A percentile compares a stretch with the other conserved stretches of the same genome.
phyloP scores from a whole-genome alignment of 2,797 vertebrate genomes.

The Chanos chanos region DNA sequence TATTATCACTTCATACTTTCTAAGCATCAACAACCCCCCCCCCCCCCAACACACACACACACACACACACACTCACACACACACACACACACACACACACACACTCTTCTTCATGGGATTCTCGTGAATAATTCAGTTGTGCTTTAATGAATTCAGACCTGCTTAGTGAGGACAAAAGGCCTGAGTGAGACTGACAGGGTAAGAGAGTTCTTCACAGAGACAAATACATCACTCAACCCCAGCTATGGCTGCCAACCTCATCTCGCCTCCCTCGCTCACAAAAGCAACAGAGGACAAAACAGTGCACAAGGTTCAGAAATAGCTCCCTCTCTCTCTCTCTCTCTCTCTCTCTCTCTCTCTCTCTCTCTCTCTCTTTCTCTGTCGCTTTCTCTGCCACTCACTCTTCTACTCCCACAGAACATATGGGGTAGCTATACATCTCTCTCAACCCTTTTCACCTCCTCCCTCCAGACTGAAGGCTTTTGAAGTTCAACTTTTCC shows the following conservation, averaged over 20 bases:
- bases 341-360: neutral
- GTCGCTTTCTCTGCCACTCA: neutral
- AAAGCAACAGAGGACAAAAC: slow-evolving; percentile 33
- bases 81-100: neutral
- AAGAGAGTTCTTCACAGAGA: slow-evolving; percentile 44
- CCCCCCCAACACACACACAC: slow-evolving; percentile 23
- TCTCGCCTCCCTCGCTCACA: neutral
- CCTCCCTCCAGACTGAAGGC: slow-evolving; percentile 14
- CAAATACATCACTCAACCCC: slow-evolving; percentile 26
- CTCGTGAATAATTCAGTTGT: slow-evolving; percentile 46
- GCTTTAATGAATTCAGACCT: slow-evolving; percentile 52
- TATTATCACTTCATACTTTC: slow-evolving; percentile 40
- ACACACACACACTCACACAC: slow-evolving; percentile 31
- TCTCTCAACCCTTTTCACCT: slow-evolving; percentile 21
- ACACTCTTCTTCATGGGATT: slow-evolving; percentile 42
- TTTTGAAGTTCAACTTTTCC: slow-evolving; percentile 20
- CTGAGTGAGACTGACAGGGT: slow-evolving; percentile 38
- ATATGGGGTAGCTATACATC: slow-evolving; percentile 47
- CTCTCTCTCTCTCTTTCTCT: neutral
- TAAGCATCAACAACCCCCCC: slow-evolving; percentile 17
- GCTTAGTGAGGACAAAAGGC: slow-evolving; percentile 41
- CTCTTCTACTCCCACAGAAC: slow-evolving; percentile 29
- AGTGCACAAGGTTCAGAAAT: neutral
- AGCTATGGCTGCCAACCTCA: neutral
- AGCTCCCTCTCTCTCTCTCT: slow-evolving; percentile 4